phyloP scores from a whole-genome alignment of 2,888 invertebrate species.

The Chydorus sphaericus region DNA sequence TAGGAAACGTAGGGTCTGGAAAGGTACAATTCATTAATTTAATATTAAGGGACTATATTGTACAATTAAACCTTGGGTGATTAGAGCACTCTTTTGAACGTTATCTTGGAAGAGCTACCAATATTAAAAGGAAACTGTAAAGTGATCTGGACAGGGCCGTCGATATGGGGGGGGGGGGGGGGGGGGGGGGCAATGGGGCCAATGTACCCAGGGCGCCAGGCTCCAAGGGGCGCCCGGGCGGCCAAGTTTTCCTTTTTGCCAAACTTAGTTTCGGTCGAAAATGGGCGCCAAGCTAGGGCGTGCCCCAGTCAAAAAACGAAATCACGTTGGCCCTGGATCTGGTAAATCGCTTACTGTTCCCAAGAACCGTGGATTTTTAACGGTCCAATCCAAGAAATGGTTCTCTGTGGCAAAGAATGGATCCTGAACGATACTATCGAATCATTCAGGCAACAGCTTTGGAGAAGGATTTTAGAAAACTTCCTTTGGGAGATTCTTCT shows the following conservation, averaged over 20 bases:
- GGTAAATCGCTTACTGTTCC: slow-evolving; percentile 29
- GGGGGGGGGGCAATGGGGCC: too few species aligned
- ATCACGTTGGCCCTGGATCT: too few species aligned
- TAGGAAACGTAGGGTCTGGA: slow-evolving; percentile 79
- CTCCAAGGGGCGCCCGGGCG: too few species aligned
- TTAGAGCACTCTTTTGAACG: slow-evolving; percentile 21
- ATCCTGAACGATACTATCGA: slow-evolving; percentile 45
- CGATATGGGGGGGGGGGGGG: too few species aligned
- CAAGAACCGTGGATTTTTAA: slow-evolving; percentile 21
- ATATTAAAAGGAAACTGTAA: slow-evolving; percentile 26
- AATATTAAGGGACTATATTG: too few species aligned
- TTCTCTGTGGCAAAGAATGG: slow-evolving; percentile 21
- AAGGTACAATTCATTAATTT: too few species aligned
- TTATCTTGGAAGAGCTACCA: slow-evolving; percentile 34
- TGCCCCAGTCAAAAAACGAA: too few species aligned
- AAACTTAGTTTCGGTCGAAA: too few species aligned
- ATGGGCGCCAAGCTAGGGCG: too few species aligned
- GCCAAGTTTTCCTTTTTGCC: too few species aligned
- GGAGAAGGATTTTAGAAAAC: slow-evolving; percentile 52
- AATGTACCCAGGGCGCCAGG: too few species aligned
- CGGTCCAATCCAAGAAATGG: slow-evolving; percentile 20
- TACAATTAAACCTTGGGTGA: neutral
- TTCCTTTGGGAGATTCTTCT: slow-evolving; percentile 69
- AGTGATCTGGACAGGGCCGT: slow-evolving; percentile 30
- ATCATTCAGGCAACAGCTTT: slow-evolving; percentile 54